Percentiles rank a stretch among this genome's conserved stretches.
Conservation (phyloP, 2,113 vertebrate species). For the Aplodontia rufa region DNA sequence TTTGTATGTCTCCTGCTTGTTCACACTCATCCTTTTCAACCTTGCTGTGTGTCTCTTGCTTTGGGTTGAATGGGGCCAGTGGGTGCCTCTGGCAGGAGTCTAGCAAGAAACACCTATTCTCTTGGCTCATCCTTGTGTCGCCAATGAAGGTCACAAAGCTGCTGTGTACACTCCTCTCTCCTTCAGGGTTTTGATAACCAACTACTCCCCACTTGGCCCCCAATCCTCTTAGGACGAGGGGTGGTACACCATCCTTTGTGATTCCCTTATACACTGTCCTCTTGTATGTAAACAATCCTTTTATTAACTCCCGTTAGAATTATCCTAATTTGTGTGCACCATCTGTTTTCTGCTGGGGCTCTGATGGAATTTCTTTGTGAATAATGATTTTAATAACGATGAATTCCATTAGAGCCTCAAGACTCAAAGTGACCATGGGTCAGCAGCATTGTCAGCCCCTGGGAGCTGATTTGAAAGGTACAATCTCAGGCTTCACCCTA, state of each 20-base stretch:
- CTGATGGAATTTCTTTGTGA: slow-evolving; percentile 52
- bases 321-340: slow-evolving; percentile 32
- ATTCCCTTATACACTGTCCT: neutral
- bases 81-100: neutral
- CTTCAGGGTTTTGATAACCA: neutral
- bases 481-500: neutral
- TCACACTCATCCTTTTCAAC: neutral
- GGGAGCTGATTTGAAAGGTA: neutral
- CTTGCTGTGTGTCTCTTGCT: neutral
- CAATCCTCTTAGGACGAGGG: neutral
- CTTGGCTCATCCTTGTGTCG: neutral
- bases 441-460: neutral
- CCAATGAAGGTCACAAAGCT: neutral
- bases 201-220: neutral
- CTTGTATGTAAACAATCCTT: slow-evolving; percentile 35
- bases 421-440: neutral
- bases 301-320: slow-evolving; percentile 32
- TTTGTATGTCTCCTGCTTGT: neutral
- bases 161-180: neutral
- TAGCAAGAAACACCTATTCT: neutral
- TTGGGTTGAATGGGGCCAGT: neutral
- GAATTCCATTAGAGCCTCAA: slow-evolving; percentile 43
- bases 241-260: neutral
- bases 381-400: slow-evolving; percentile 60
- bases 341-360: slow-evolving; percentile 56